Base-by-base conservation (phyloP, 1,140 invertebrate species). In the Zeugodacus cucurbitae region DNA sequence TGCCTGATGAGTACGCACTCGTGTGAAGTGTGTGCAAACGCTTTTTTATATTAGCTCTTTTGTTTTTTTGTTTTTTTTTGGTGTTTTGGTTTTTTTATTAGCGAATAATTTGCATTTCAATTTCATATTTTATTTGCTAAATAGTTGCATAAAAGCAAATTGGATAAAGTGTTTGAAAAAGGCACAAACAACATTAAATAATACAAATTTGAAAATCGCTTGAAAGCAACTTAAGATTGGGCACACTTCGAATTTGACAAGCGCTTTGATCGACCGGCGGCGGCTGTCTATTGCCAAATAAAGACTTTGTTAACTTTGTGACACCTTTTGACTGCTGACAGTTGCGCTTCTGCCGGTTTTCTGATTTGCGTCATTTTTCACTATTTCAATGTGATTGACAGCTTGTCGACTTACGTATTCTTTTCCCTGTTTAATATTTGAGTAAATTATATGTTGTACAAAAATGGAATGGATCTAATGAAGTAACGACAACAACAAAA, bases 281-380 rank as follows among this genome's bases (percentile, higher is more conserved):
- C 67, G 34, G 67, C 34, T n/a, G 67, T 74, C 67, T 74, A n/a
- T 22, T 37, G 67, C 34, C 34, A 74, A 74, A 74, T 74, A 74
- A 74, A 74, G 67, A 37, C 34, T 74, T 74, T 20, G 67, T 74
- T 74, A 74, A 74, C 67, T 37, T 74, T 74, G 67, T 74, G 67
- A 22, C 67, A 74, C 34, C 32, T 74, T 74, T 74, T 74, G 34
- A 74, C 32, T 74, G 67, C 34, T 74, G 67, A 74, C 67, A 74
- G 32, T 22, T 74, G 14, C 34, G 67, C 67, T 74, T 74, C 67
- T 74, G 67, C 67, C 34, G 22, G 34, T 74, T 74, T 41, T 20
- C 34, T 22, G 32, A 20, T 74, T 37, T 37, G 17, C 34, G 67
- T 74, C 67, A 74, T 74, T 74, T 74, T 37, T 74, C 67, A 74